These are phyloP conservation scores for Enteromius mattozi DNA, from an alignment of 2,797 vertebrate species.

Conservation along the genomic window DNA sequence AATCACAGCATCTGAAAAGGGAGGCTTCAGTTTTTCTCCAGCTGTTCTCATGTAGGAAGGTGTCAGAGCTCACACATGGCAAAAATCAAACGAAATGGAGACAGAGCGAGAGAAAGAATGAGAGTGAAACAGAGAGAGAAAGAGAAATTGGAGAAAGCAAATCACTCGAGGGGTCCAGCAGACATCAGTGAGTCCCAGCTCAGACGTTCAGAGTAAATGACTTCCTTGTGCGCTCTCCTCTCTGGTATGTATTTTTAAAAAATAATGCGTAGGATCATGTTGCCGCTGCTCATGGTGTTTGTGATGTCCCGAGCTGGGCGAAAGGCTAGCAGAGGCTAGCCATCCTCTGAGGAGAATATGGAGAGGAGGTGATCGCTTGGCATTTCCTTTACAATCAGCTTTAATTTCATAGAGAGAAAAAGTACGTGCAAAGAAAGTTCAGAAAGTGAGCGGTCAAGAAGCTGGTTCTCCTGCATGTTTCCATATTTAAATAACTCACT, in stretches of 20 bases:
- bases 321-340: constrained; percentile 30
- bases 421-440: not conserved
- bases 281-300: constrained; percentile 49
- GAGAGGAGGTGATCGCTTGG: constrained; percentile 18
- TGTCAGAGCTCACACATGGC: constrained; percentile 57
- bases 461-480: not conserved
- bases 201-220: constrained; percentile 60
- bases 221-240: constrained; percentile 59
- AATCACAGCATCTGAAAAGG: constrained; percentile 47
- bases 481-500: not conserved
- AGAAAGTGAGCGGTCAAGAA: not conserved
- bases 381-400: constrained; percentile 39
- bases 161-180: constrained; percentile 59
- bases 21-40: constrained; percentile 54
- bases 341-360: not conserved
- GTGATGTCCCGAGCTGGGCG: not conserved
- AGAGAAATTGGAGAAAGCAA: constrained; percentile 59
- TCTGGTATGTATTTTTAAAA: constrained; percentile 56
- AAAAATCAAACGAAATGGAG: constrained; percentile 49
- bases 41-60: constrained; percentile 51
- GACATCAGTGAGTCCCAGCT: constrained; percentile 56
- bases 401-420: constrained; percentile 18
- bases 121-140: constrained; percentile 26
- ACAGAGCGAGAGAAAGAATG: constrained; percentile 40
- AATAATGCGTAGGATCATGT: constrained; percentile 58